A percentile compares a stretch with the other conserved stretches of the same genome.
Evolutionary conservation across 2,113 vertebrate species (phyloP).

Genomic region (Verasper variegatus): DNA sequence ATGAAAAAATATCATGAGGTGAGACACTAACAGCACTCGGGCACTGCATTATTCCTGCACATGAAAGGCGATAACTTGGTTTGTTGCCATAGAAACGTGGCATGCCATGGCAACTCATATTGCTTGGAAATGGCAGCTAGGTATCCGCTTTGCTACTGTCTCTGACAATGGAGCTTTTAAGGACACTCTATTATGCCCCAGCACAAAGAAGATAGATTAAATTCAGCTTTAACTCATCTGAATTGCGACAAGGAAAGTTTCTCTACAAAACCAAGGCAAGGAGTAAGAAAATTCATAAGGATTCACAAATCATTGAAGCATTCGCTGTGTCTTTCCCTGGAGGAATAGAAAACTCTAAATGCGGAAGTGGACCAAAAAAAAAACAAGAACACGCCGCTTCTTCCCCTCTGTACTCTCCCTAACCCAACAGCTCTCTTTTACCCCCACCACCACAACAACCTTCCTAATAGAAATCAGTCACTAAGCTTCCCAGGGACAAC

Average conservation of each 20-base stretch:
- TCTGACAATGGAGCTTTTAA: slow-evolving; percentile 53
- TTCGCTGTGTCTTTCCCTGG: slow-evolving; percentile 23
- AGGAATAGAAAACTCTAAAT: slow-evolving; percentile 16
- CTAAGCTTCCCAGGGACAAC: slow-evolving; percentile 56
- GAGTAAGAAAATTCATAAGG: slow-evolving; percentile 9
- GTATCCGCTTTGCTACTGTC: slow-evolving; percentile 7
- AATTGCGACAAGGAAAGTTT: slow-evolving; percentile 18
- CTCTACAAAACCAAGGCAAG: slow-evolving; percentile 6
- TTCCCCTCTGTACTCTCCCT: neutral
- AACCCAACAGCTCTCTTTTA: neutral
- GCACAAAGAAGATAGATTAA: slow-evolving; percentile 43
- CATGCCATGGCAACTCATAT: slow-evolving; percentile 44
- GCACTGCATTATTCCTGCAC: slow-evolving; percentile 30
- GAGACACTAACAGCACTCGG: slow-evolving; percentile 29
- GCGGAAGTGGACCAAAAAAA: slow-evolving; percentile 17
- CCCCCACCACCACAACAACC: neutral
- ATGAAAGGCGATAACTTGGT: slow-evolving; percentile 45
- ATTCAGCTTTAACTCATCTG: slow-evolving; percentile 34
- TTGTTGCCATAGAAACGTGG: slow-evolving; percentile 70
- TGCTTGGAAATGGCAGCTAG: slow-evolving; percentile 28
- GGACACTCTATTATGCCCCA: slow-evolving; percentile 20
- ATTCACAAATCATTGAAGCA: slow-evolving; percentile 8
- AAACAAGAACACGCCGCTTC: slow-evolving; percentile 10
- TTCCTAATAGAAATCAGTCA: slow-evolving; percentile 54
- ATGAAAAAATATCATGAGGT: slow-evolving; percentile 49